Evolutionary conservation across 2,113 vertebrate species (phyloP), one percentile per base, ranked within the genome.

Genomic region (Capreolus pygargus): DNA sequence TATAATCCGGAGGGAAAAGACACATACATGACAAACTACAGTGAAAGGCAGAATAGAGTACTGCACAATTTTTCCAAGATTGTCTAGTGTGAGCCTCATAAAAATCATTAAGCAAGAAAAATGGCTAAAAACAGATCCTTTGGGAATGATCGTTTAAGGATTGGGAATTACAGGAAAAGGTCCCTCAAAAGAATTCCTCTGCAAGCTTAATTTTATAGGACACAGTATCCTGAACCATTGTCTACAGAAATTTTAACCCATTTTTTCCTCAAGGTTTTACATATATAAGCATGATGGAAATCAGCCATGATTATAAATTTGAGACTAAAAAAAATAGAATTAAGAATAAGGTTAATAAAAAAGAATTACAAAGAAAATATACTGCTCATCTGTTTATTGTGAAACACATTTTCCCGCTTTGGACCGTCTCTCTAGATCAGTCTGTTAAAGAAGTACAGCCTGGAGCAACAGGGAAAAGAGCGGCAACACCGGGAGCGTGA

Each of bases 251-350:
- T 27, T 84, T 50, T 52, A 47, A n/a, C 6, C 36, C 58, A 43
- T 54, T 4, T 78, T 74, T 78, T 91, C 5, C 76, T 76, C 47
- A 6, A 39, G 13, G 11, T 89, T 94, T 94, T 55, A 61, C 9
- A 52, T 58, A 58, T n/a, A 25, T 43, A 39, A 92, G 17, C 27
- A 86, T 43, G 47, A 91, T 67, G 45, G 91, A 94, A 94, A 86
- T 86, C 25, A 87, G 36, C 27, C 79, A 43, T 27, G 45, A 86
- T 64, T 86, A 23, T 16, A 78, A 92, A 23, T 14, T 86, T 86
- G 57, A 78, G 60, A 61, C 9, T 76, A 81, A 39, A 94, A 6
- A 27, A 76, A 91, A 81, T 60, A 3, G 33, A 11, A 96, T 57
- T 88, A 85, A 57, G 52, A 88, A 85, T 36, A 79, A 43, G 2